Percentiles rank a stretch among this genome's conserved stretches.
phyloP scores from a whole-genome alignment of 2,797 vertebrate genomes.

The Hippocampus kuda region DNA sequence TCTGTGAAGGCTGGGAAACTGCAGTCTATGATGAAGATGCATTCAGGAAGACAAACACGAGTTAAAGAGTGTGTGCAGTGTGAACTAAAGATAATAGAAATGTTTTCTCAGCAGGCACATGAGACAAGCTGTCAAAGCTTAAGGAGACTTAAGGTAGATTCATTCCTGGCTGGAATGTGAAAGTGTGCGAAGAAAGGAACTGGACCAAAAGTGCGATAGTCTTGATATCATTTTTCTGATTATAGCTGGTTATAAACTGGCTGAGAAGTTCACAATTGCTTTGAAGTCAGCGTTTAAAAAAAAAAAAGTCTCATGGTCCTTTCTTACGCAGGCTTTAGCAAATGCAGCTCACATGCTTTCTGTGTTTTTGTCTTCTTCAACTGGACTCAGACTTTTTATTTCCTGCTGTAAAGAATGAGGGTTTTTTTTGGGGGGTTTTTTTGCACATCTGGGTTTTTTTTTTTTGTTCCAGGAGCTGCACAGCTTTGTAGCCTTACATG shows the following conservation, averaged over 20 bases:
- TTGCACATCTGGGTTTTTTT: not conserved
- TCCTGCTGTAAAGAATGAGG: not conserved
- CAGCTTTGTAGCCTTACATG: slow-evolving; percentile 52
- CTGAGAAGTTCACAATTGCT: not conserved
- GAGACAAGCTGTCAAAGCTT: not conserved
- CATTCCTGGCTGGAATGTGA: not conserved
- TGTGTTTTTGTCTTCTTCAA: not conserved
- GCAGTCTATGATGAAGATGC: not conserved
- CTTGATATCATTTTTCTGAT: not conserved
- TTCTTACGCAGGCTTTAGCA: not conserved
- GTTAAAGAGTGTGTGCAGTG: not conserved
- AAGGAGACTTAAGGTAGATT: not conserved
- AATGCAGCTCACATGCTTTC: not conserved
- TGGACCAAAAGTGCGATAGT: too few relatives aligned
- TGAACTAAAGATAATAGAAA: slow-evolving; percentile 3
- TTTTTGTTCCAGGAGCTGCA: slow-evolving; percentile 9
- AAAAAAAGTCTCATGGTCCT: not conserved
- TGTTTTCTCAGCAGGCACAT: slow-evolving; percentile 4
- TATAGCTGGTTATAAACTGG: not conserved
- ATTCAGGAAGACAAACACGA: not conserved
- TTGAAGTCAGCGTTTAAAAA: not conserved
- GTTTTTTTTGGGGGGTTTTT: not conserved
- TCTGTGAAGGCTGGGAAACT: not conserved
- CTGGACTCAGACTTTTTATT: not conserved
- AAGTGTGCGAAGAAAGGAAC: not conserved